These are phyloP conservation scores for Conger conger DNA, from an alignment of 2,113 vertebrate genomes.

Conservation along the genomic window DNA sequence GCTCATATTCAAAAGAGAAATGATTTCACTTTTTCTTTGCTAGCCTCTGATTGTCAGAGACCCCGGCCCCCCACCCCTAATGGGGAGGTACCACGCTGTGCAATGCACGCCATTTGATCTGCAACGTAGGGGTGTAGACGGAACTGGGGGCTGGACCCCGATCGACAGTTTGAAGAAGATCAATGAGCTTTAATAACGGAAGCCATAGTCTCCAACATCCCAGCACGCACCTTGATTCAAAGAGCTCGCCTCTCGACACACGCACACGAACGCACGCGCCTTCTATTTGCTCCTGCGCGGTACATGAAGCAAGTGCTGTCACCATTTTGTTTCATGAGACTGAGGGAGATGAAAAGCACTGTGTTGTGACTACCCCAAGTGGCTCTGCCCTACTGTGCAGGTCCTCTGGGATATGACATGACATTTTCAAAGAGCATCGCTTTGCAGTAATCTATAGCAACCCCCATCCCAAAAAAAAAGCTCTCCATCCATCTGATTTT, in stretches of 20 bases:
- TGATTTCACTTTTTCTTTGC: too few species aligned
- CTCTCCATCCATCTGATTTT: neutral
- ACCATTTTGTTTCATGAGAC: constrained; percentile 35
- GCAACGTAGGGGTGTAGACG: constrained; percentile 41
- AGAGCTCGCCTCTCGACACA: constrained; percentile 34
- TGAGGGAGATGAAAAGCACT: neutral
- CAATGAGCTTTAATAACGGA: constrained; percentile 51
- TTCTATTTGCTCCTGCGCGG: constrained; percentile 23
- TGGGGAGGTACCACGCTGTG: constrained; percentile 16
- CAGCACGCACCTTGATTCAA: constrained; percentile 40
- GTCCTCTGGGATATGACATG: neutral
- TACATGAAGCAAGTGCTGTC: constrained; percentile 44
- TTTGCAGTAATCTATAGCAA: neutral
- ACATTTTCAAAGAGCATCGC: neutral
- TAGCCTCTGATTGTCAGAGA: too few species aligned
- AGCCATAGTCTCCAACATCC: constrained; percentile 51
- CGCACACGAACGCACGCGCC: neutral
- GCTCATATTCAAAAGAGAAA: too few species aligned
- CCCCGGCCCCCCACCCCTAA: constrained; percentile 12
- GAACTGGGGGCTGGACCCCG: neutral
- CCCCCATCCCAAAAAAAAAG: neutral
- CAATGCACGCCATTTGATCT: constrained; percentile 48
- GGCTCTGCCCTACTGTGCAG: neutral
- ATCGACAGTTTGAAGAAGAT: constrained; percentile 34
- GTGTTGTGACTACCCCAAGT: neutral